These are phyloP conservation scores for Capromys pilorides DNA, from an alignment of 2,797 vertebrate genomes.

Conservation along the genomic window DNA sequence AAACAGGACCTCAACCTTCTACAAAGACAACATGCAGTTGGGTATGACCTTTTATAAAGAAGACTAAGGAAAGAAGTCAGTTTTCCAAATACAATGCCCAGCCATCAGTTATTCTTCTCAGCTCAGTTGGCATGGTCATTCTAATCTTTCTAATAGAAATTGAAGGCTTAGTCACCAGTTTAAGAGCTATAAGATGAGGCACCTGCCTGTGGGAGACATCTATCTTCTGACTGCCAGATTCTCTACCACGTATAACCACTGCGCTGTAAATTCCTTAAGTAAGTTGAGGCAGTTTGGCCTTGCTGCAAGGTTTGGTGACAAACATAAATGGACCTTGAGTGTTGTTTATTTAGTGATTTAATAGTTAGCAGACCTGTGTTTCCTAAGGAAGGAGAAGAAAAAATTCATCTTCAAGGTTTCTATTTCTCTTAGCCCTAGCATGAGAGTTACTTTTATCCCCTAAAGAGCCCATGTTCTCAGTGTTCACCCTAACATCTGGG, in stretches of 20 bases:
- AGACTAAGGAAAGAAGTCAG: neutral
- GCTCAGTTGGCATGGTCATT: neutral
- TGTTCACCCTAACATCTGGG: neutral
- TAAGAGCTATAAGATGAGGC: neutral
- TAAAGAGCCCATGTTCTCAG: neutral
- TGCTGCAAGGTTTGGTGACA: neutral
- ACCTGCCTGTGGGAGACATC: neutral
- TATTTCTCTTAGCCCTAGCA: too few relatives aligned
- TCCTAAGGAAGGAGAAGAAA: neutral
- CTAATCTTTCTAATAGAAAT: neutral
- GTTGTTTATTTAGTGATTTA: neutral
- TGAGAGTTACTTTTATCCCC: too few relatives aligned
- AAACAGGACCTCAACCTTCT: neutral
- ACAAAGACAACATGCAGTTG: neutral
- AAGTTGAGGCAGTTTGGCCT: neutral
- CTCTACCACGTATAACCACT: neutral
- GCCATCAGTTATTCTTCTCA: neutral
- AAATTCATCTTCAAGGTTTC: constrained; percentile 6
- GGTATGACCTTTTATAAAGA: neutral
- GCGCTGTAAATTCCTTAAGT: neutral
- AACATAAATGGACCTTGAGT: neutral
- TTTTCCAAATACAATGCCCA: neutral
- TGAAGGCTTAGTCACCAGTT: neutral
- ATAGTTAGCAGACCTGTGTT: neutral
- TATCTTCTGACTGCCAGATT: neutral